Conservation (phyloP, 2,113 vertebrate species). For the Zingel zingel region DNA sequence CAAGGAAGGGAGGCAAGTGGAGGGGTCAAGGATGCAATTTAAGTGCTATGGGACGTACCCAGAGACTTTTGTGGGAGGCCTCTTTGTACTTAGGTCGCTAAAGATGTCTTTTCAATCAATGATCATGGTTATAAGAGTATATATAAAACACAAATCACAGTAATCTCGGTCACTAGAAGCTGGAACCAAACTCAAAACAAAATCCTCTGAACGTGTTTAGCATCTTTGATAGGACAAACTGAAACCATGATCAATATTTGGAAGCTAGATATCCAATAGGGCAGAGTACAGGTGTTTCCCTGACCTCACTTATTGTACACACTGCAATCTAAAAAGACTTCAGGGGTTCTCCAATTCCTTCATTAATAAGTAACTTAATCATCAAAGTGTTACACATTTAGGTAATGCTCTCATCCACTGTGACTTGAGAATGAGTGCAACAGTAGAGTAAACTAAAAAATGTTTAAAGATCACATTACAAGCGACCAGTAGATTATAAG, state of each 20-base stretch:
- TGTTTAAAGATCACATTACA: constrained; percentile 57
- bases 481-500: constrained; percentile 28
- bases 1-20: no score
- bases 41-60: no score
- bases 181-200: not conserved
- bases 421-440: constrained; percentile 46
- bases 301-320: constrained; percentile 1
- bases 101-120: not conserved
- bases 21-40: no score
- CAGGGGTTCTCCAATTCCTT: constrained; percentile 22
- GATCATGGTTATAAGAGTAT: not conserved
- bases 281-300: constrained; percentile 17
- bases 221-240: not conserved
- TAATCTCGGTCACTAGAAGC: not conserved
- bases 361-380: constrained; percentile 61
- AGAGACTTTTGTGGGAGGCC: no score
- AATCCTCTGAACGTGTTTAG: not conserved
- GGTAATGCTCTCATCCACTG: constrained; percentile 48
- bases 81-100: not conserved
- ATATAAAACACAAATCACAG: not conserved
- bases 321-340: constrained; percentile 27
- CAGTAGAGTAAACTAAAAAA: constrained; percentile 29
- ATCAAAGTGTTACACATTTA: constrained; percentile 57
- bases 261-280: not conserved
- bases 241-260: not conserved